These are phyloP conservation scores for Dichetophora obliterata DNA, from an alignment of 2,888 invertebrate genomes.

Conservation along the genomic window DNA sequence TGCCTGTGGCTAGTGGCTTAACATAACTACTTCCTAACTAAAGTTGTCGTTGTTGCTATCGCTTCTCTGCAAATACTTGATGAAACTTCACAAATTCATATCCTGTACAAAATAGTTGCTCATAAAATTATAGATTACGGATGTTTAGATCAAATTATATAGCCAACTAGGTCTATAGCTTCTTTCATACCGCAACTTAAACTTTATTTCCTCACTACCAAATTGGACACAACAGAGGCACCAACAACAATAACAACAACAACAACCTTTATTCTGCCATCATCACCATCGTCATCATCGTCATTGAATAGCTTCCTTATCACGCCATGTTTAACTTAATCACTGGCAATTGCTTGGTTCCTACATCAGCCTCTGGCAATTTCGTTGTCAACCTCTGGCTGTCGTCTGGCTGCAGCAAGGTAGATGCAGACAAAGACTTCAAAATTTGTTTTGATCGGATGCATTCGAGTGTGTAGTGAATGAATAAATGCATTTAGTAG, in stretches of 20 bases:
- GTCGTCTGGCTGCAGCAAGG: not conserved
- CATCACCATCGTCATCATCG: not conserved
- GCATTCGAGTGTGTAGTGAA: conserved; percentile 4
- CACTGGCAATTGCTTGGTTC: conserved; percentile 24
- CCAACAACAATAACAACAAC: too few species aligned
- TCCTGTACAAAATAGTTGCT: too few species aligned
- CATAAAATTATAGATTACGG: too few species aligned
- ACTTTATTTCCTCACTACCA: too few species aligned
- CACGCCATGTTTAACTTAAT: conserved; percentile 5
- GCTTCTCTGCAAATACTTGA: too few species aligned
- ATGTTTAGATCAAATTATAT: too few species aligned
- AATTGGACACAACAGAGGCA: too few species aligned
- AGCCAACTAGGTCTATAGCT: too few species aligned
- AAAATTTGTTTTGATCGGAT: conserved; percentile 22
- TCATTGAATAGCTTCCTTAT: not conserved
- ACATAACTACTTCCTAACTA: not conserved
- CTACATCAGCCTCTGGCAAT: not conserved
- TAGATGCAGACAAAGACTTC: not conserved
- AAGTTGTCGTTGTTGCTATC: too few species aligned
- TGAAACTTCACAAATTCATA: too few species aligned
- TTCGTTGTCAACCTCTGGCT: not conserved
- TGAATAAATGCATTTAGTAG: conserved; percentile 2
- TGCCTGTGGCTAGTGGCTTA: not conserved
- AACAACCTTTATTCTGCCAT: too few species aligned
- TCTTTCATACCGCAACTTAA: too few species aligned